Base-by-base conservation (phyloP, 1,140 invertebrate genomes). In the Drosophila micromelanica region DNA sequence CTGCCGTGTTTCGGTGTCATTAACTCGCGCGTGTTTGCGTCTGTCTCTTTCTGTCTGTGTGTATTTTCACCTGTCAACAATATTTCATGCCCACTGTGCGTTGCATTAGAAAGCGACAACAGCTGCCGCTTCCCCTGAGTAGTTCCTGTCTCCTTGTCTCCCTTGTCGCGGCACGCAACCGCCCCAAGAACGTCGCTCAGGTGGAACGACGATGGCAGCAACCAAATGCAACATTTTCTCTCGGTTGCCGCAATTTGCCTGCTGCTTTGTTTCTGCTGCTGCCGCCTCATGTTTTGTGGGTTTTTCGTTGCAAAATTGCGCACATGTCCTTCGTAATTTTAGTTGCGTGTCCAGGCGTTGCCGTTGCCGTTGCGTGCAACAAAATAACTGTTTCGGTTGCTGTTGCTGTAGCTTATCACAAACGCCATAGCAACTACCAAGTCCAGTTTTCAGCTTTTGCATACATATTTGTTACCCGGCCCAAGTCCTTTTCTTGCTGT, bases 81-180 rank as follows among this genome's bases (percentile, higher is more conserved):
- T 87, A 82, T 89, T 87, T 87, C 82, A 87, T 87, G 82, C 78
- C 78, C 78, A 82, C 82, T 87, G 82, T 86, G 81, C 81, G 69
- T 84, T 73, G 80, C 80, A 87, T 87, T 87, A 82, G 82, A 82
- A 87, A 76, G 78, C 60, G 72, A 72, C 73, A 78, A 86, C 81
- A 86, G 78, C 81, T 81, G 82, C 77, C 62, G 15, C 55, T 68
- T 46, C 65, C 45, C 54, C 67, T 45, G 40, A 63, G 45, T 45
- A 35, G 43, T 57, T 2, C 20, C 20, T 3, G 20, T 54, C 46
- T 17, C 37, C 12, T 32, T 38, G 57, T 69, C 70, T 65, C 51
- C 60, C 46, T 65, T 54, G 56, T 27, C 20, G 37, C 52, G 17
- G 32, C 73, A 71, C 74, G 71, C 35, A 32, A 62, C 51, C 52